A percentile compares a stretch with the other conserved stretches of the same genome.
phyloP scores from a whole-genome alignment of 2,113 vertebrate species.

The Plotosus lineatus region DNA sequence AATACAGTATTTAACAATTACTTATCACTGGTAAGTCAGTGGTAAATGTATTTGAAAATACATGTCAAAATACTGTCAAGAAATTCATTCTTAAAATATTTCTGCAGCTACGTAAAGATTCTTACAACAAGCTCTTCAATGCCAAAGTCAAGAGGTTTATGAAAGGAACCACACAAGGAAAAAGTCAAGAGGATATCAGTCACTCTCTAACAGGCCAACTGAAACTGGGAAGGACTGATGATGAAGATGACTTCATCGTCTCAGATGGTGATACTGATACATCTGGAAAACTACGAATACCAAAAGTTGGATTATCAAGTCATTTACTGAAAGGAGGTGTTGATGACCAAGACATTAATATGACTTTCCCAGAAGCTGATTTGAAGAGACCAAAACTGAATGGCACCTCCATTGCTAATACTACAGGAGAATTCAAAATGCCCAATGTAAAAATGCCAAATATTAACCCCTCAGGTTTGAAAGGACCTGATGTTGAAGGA shows the following conservation, averaged over 20 bases:
- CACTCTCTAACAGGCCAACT: not conserved
- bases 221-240: not conserved
- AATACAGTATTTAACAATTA: no score
- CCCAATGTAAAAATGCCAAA: conserved; percentile 63
- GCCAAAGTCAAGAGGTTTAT: conserved; percentile 72
- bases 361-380: conserved; percentile 41
- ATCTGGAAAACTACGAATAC: not conserved
- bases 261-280: conserved; percentile 1
- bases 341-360: conserved; percentile 11
- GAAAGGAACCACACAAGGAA: conserved; percentile 39
- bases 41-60: not conserved
- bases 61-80: not conserved
- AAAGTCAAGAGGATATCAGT: not conserved
- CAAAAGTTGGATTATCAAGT: conserved; percentile 4
- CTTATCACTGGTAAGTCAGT: no score
- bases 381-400: conserved; percentile 37
- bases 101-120: conserved; percentile 70
- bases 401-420: conserved; percentile 32
- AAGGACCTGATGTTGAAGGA: conserved; percentile 29
- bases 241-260: conserved; percentile 30
- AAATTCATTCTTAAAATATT: conserved; percentile 15
- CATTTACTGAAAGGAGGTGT: conserved; percentile 26
- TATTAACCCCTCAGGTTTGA: conserved; percentile 42
- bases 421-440: conserved; percentile 53
- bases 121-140: conserved; percentile 73